These are phyloP conservation scores for Phenacoccus solenopsis DNA, from an alignment of 1,140 invertebrate genomes.

Conservation along the genomic window DNA sequence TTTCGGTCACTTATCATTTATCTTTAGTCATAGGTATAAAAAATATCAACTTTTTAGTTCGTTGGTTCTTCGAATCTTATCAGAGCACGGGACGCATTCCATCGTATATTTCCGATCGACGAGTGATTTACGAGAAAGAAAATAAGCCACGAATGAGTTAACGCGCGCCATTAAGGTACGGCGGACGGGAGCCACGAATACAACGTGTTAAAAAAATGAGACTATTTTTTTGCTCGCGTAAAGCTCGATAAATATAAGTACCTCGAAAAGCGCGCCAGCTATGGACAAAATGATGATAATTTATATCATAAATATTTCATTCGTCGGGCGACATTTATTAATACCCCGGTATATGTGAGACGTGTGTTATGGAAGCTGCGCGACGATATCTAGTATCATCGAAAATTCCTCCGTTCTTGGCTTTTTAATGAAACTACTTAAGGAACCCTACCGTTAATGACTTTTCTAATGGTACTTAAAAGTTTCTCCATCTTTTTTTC, in stretches of 20 bases:
- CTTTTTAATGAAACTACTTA: constrained; percentile 17
- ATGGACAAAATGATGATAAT: background rate
- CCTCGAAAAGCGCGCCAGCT: background rate
- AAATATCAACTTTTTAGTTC: no score
- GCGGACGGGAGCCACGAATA: no score
- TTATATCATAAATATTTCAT: constrained; percentile 15
- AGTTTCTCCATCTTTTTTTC: background rate
- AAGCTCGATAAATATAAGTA: background rate
- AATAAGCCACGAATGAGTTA: no score
- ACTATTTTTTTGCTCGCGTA: background rate
- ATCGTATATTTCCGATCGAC: no score
- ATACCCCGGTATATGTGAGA: background rate
- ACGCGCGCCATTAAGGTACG: no score
- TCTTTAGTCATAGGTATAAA: no score
- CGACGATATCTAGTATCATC: background rate
- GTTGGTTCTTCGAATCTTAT: no score
- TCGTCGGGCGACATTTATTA: constrained; percentile 8
- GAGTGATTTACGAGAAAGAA: no score
- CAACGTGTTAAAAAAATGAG: background rate
- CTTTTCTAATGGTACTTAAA: constrained; percentile 16
- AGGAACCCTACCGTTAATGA: constrained; percentile 14
- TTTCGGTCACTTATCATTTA: no score
- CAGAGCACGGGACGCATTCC: no score
- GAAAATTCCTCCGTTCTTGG: background rate
- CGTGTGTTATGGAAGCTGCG: background rate